Base-by-base conservation (phyloP, 92 coral and sea anemone genomes). In the Phenganax stokvisi region DNA sequence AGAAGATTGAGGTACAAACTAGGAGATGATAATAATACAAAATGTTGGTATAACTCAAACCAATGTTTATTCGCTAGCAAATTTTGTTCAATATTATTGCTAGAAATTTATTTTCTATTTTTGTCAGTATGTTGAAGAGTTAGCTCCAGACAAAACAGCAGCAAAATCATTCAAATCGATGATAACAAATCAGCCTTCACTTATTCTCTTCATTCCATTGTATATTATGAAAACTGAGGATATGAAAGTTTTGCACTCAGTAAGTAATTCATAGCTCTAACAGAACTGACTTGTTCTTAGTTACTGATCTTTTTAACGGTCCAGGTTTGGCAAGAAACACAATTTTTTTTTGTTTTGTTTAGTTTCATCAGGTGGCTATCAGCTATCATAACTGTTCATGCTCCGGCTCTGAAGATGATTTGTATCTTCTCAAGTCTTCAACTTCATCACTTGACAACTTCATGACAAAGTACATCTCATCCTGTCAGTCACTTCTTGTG, bases 361-460 rank as follows among this genome's bases (percentile, higher is more conserved):
- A 93, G 97, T 88, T 85, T 74, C 89, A 76, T 27, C 79, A 77
- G 13, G 76, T 87, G 53, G 96, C 96, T 6, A 74, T 87, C 20
- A 87, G 76, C 29, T 93, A 89, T 79, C 88, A 83, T 64, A 91
- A 91, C 79, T 91, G 97, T 70, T 81, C 92, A 2, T 89, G 93
- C 77, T 61, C 57, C 12, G 74, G 52, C 57, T 52, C 64, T 65
- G 25, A 54, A 13, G 55, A 68, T 5, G 37, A 1, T 29, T 55
- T 17, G 67, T 29, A 58, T 12, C 7, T 4, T 44, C 9, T 51
- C 52, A 70, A 61, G 13, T 54, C 80, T 15, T 28, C 69, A 16
- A 76, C 70, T 37, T 47, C 54, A 60, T 8, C 70, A 12, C 54
- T 16, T 3, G 71, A 29, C 25, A 55, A 12, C 8, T 54, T 56